phyloP scores from a whole-genome alignment of 2,888 invertebrate genomes.

The Ichneumoninae sp. region DNA sequence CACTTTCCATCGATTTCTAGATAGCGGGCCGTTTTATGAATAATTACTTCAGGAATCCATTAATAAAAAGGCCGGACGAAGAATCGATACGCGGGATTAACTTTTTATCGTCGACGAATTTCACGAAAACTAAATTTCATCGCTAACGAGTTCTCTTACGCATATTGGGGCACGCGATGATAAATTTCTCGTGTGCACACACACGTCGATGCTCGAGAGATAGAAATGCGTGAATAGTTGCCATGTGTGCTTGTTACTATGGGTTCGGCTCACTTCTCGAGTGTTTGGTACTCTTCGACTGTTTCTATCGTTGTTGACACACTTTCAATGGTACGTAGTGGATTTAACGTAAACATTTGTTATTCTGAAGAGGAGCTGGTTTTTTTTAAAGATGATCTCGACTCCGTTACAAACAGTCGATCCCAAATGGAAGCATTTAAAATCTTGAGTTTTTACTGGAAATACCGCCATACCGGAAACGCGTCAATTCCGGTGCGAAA shows the following conservation, averaged over 20 bases:
- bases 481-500: no score
- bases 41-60: no score
- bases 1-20: no score
- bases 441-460: no score
- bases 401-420: no score
- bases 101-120: slow-evolving; percentile 25
- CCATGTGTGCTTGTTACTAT: neutral
- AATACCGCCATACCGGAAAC: no score
- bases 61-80: no score
- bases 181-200: neutral
- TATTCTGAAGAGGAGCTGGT: no score
- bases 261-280: slow-evolving; percentile 19
- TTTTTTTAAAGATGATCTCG: no score
- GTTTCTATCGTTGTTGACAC: slow-evolving; percentile 28
- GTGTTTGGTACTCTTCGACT: slow-evolving; percentile 13
- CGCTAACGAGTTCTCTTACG: slow-evolving; percentile 29
- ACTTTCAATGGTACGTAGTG: slow-evolving; percentile 40
- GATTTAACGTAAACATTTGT: neutral
- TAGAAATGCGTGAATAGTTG: neutral
- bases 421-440: no score
- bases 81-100: neutral
- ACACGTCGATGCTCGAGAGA: neutral
- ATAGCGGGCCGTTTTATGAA: no score
- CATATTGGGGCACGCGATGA: neutral
- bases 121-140: slow-evolving; percentile 31